Base-by-base conservation (phyloP, 2,113 vertebrate species). In the Sorex araneus region DNA sequence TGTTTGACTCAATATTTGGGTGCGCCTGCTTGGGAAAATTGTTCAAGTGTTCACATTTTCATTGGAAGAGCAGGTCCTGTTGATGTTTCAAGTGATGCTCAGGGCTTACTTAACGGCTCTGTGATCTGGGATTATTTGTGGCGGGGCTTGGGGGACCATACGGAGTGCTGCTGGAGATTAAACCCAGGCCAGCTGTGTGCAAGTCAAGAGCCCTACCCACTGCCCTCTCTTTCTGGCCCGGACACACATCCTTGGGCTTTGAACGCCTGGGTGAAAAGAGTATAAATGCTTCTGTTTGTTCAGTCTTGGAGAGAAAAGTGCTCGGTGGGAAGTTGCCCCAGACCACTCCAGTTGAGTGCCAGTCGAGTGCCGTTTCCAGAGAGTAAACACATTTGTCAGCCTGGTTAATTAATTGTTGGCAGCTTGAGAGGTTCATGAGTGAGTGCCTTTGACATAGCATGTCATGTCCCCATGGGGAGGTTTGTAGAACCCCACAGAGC, bases 341-440 rank as follows among this genome's bases (percentile, higher is more conserved):
- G 57, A 60, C 57, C 57, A 60, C 57, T 60, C 19, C 57, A 60
- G 57, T 4, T 23, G 18, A 60, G 57, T 15, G 57, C 57, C 18
- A 21, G 57, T 50, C 10, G 47, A 50, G 47, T 50, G 57, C 57
- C 19, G 21, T 23, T 23, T 16, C 18, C 57, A 92, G 91, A 94
- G 27, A 93, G 93, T 74, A 95, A 94, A 93, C 82, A 90, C 60
- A 71, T 85, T 95, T 88, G 45, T 86, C 34, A 91, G 78, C 13
- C 18, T 63, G 94, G n/a, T 86, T 92, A 18, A 57, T 90, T 95
- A 60, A 60, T 23, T 60, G 18, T 80, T 40, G 79, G 89, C 28
- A 80, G 21, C 12, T 81, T 67, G 71, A 84, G 1, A 87, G 84
- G 50, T 34, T 4, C 10, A 34, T 13, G 23, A 70, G 23, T 60